Base-by-base conservation (phyloP, 1,140 invertebrate species). In the Lutraria rhynchaena region DNA sequence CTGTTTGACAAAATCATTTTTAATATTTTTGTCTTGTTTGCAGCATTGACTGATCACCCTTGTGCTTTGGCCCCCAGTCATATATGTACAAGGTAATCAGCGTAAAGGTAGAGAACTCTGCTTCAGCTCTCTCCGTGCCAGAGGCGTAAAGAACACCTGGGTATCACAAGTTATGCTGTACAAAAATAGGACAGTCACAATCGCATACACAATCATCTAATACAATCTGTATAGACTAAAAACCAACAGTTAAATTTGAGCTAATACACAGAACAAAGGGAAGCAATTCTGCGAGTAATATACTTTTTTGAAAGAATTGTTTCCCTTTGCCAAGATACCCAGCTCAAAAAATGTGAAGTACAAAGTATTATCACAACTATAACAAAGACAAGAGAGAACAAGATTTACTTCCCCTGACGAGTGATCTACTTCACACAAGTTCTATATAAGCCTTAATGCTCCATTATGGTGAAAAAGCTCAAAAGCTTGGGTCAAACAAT, bases 181-280 rank as follows among this genome's bases (percentile, higher is more conserved):
- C 86, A 87, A 87, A 87, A 87, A 87, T 87, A 87, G 80, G 83
- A 87, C 85, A 83, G 46, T 58, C 76, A 60, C 51, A 69, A 57
- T 58, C 77, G 82, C 81, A 74, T 84, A 83, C 74, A 83, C 80
- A 84, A 63, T 83, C 73, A 71, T 78, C 51, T 82, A 71, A 82
- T 81, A 84, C 81, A 86, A 83, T 76, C 83, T 63, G 44, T 80
- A 57, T 67, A 75, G 63, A 82, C 71, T 82, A 76, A 85, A 83
- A 87, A 83, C 82, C 75, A 83, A 83, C 46, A 63, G 67, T 41
- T 65, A 83, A 74, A 74, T 61, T 73, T 76, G 75, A 83, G 69
- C 74, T 67, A 69, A 76, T 71, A 77, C 71, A 76, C 82, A 82
- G 70, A 75, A 82, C 69, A 55, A 84, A 61, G 70, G 70, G 49